phyloP scores from a whole-genome alignment of 2,797 vertebrate species.

The Alcedo quadribrachys region DNA sequence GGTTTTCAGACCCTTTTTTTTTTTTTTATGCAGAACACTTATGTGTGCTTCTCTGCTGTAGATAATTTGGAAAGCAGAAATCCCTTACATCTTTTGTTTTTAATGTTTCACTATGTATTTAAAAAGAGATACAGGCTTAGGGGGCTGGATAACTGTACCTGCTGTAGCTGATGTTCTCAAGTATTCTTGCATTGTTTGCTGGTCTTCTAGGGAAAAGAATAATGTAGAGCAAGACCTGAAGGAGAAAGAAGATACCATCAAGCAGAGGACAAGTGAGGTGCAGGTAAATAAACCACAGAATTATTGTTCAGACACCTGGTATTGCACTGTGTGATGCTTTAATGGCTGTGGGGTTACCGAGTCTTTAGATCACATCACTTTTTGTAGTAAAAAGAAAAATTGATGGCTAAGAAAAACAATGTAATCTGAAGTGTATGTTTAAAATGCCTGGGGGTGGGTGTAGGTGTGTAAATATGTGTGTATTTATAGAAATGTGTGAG shows the following conservation, averaged over 20 bases:
- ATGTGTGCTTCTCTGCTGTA: conserved; percentile 69
- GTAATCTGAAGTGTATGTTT: neutral
- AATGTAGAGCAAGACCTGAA: conserved; percentile 95
- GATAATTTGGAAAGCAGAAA: conserved; percentile 74
- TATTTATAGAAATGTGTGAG: neutral
- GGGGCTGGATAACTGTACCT: conserved; percentile 84
- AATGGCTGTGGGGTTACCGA: neutral
- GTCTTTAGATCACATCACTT: neutral
- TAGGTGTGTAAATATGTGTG: neutral
- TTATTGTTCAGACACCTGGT: neutral
- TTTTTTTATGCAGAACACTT: conserved; percentile 67
- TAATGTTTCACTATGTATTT: conserved; percentile 82
- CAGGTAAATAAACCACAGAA: conserved; percentile 83
- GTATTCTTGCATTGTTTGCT: conserved; percentile 93
- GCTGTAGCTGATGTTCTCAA: conserved; percentile 87
- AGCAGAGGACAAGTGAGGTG: conserved; percentile 89
- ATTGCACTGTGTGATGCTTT: conserved; percentile 5
- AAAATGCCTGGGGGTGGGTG: neutral
- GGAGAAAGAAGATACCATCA: conserved; percentile 94
- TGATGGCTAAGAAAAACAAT: neutral
- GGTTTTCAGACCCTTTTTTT: conserved; percentile 74
- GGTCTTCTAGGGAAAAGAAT: conserved; percentile 95
- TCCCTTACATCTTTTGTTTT: conserved; percentile 66
- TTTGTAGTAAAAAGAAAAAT: neutral
- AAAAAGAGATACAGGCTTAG: conserved; percentile 83